A percentile compares a stretch with the other conserved stretches of the same genome.
Conservation (phyloP, 2,113 vertebrate genomes). For the Malurus alboscapulatus region DNA sequence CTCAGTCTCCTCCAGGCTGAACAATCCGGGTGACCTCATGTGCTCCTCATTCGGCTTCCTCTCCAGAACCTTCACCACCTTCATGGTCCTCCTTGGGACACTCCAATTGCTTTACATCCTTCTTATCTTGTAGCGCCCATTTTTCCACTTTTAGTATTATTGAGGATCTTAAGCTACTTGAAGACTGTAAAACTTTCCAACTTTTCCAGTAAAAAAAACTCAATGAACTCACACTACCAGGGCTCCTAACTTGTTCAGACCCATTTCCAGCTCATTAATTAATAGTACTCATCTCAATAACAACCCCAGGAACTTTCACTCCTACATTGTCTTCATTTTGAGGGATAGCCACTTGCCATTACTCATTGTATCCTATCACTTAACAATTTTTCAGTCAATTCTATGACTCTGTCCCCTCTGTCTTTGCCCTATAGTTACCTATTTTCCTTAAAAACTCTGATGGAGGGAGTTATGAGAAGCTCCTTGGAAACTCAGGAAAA, state of each 20-base stretch:
- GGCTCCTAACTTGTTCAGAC: background rate
- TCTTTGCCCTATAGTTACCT: background rate
- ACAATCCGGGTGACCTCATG: background rate
- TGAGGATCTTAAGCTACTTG: background rate
- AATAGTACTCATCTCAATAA: background rate
- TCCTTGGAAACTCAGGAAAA: background rate
- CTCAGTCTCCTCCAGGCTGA: background rate
- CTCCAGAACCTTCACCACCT: background rate
- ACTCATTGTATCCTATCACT: background rate
- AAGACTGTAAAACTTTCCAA: background rate
- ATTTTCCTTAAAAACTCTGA: background rate
- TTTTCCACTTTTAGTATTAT: background rate
- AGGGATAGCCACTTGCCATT: background rate
- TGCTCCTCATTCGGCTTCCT: background rate
- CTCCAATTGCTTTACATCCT: background rate
- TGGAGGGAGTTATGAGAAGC: background rate
- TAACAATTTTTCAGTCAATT: conserved; percentile 1
- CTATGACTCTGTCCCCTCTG: background rate
- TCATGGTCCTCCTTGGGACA: background rate
- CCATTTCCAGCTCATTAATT: background rate
- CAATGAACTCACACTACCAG: background rate
- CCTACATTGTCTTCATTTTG: background rate
- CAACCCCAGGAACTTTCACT: background rate
- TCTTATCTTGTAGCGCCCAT: background rate
- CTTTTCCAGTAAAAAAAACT: background rate